phyloP scores from a whole-genome alignment of 2,113 vertebrate species.

The Typhlomys cinereus region DNA sequence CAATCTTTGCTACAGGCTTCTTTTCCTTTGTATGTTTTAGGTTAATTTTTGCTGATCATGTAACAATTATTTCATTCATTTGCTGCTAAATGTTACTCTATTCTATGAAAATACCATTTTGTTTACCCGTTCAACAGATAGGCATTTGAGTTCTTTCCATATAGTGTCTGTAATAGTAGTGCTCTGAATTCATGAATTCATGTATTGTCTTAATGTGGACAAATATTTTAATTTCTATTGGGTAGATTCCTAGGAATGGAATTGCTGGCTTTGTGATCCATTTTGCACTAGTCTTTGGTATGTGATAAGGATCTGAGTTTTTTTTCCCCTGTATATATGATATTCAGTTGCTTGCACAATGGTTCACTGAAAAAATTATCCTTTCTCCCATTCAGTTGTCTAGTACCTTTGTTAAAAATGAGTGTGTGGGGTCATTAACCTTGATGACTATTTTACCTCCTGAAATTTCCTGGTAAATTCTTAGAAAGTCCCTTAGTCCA shows the following conservation, averaged over 20 bases:
- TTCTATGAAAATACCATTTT: conserved; percentile 23
- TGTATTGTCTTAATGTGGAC: neutral
- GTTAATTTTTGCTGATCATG: neutral
- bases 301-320: conserved; percentile 16
- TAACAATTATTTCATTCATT: conserved; percentile 33
- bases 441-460: neutral
- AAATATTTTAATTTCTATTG: conserved; percentile 44
- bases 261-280: neutral
- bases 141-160: conserved; percentile 23
- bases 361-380: conserved; percentile 30
- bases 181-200: conserved; percentile 10
- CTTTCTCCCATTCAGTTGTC: neutral
- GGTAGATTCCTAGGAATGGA: neutral
- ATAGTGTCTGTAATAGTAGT: neutral
- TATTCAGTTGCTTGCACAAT: neutral
- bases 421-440: neutral
- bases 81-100: neutral
- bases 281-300: conserved; percentile 21
- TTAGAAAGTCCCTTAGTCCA: neutral
- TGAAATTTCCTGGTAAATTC: conserved; percentile 5
- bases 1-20: neutral
- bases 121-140: neutral
- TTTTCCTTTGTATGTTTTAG: neutral
- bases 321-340: neutral
- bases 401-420: neutral